Base-by-base conservation (phyloP, 2,888 invertebrate species). In the Drosophila limbata region DNA sequence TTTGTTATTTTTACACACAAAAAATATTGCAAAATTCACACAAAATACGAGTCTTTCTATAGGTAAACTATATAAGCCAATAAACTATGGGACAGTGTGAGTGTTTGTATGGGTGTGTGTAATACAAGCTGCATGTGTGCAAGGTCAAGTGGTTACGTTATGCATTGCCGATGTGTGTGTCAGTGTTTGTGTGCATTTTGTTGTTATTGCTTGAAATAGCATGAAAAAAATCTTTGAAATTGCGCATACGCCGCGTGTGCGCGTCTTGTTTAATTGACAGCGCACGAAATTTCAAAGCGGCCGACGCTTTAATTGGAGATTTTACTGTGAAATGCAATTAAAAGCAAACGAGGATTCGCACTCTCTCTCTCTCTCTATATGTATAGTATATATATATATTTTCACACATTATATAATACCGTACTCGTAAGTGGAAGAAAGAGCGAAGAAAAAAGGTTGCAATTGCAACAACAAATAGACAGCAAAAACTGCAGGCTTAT, bases 141-240 rank as follows among this genome's bases (percentile, higher is more conserved):
- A 89, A 89, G 89, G 89, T 89, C 89, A 89, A 88, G 86, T 81
- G 69, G 68, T 79, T 77, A 78, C 73, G 71, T 73, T 80, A 69
- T 56, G n/a, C 35, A 17, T 40, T 35, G 15, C 15, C 35, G 44
- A 25, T 56, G 67, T 19, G 17, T 62, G 71, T 61, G 40, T 52
- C 35, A 53, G n/a, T 40, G 8, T 48, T 50, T 64, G 33, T 67
- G 42, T 51, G 62, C 48, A 47, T 66, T 19, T 47, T 62, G 57
- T 11, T 67, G 59, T 51, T 60, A 19, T 50, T 55, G 48, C 21
- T 21, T 28, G 8, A 17, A 28, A 25, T 13, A 21, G 15, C n/a
- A 25, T 56, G 56, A 63, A 40, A 47, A 47, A 39, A 50, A 61
- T 55, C 63, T 66, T 65, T 68, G 37, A 71, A 68, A 79, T 77